phyloP scores from a whole-genome alignment of 2,797 vertebrate species.

The Botia almorhae region DNA sequence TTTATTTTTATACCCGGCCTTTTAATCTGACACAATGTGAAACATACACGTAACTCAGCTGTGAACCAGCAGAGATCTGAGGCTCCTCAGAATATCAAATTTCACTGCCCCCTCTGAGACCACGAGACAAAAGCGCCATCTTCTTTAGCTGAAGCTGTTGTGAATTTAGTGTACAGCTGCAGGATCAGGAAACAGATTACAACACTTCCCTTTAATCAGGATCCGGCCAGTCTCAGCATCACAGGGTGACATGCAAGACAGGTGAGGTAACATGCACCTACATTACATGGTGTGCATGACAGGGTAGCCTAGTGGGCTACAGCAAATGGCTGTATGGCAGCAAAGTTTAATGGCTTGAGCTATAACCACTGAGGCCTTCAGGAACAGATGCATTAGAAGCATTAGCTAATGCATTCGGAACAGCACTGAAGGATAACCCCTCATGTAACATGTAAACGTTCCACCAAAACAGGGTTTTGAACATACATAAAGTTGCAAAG shows the following conservation, averaged over 20 bases:
- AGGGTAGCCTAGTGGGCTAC: no score
- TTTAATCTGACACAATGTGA: background rate
- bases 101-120: slow-evolving; percentile 10
- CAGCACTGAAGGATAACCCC: no score
- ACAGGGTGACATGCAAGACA: background rate
- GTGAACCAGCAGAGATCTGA: background rate
- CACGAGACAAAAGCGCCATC: background rate
- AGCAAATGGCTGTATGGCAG: no score
- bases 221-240: background rate
- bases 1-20: background rate
- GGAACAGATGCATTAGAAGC: no score
- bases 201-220: background rate
- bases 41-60: background rate
- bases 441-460: no score
- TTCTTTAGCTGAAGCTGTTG: slow-evolving; percentile 9
- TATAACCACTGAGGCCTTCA: no score
- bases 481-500: background rate
- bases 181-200: background rate
- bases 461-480: background rate
- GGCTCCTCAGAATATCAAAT: background rate
- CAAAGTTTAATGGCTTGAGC: no score
- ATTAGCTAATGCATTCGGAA: no score
- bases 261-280: background rate
- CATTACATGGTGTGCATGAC: background rate
- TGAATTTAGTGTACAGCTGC: background rate